Conservation (phyloP, 2,113 vertebrate genomes). For the Lophotis ruficrista region DNA sequence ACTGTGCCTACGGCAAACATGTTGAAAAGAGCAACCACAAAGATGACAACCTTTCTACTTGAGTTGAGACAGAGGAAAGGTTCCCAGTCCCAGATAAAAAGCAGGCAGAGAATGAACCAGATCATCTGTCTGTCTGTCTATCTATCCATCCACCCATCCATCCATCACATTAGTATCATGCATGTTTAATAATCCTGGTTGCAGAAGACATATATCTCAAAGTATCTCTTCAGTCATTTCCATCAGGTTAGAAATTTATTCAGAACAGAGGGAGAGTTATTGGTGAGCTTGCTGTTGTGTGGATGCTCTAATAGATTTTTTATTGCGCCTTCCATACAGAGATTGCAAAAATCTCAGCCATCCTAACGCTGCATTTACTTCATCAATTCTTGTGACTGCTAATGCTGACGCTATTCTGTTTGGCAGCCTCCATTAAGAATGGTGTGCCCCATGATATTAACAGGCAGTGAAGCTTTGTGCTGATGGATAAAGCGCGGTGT, state of each 20-base stretch:
- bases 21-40: background rate
- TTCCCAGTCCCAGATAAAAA: background rate
- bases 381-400: slow-evolving; percentile 53
- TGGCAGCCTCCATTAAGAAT: slow-evolving; percentile 36
- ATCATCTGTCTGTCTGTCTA: background rate
- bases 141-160: background rate
- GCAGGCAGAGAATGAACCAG: background rate
- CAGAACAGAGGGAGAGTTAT: background rate
- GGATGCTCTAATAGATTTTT: slow-evolving; percentile 1
- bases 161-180: background rate
- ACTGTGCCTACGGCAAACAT: background rate
- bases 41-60: background rate
- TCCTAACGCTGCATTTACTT: background rate
- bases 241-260: background rate
- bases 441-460: background rate
- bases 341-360: background rate
- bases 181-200: rapidly evolving
- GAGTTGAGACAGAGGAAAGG: background rate
- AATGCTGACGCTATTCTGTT: background rate
- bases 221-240: background rate
- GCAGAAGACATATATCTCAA: background rate
- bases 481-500: slow-evolving; percentile 35
- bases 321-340: background rate
- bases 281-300: background rate
- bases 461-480: slow-evolving; percentile 26